Evolutionary conservation across 2,113 vertebrate species (phyloP), one percentile per base, ranked within the genome.

Genomic region (Todiramphus chloris): DNA sequence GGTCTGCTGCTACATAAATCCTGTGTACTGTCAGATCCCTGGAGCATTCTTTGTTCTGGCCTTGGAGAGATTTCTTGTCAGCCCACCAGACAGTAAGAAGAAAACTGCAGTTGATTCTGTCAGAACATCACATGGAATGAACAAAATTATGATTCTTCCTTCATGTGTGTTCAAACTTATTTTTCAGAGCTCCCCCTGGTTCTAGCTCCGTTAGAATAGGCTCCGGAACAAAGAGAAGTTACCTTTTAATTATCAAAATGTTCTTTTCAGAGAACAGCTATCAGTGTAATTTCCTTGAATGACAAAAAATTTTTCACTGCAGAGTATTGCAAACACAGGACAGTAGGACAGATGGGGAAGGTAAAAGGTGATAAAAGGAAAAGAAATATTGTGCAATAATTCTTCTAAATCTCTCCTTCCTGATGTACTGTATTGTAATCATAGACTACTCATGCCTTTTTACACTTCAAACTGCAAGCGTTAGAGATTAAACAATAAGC

Each of bases 11-110:
- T 96, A 94, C 92, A 92, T 94, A 96, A 97, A 96, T 97, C 89
- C 90, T 95, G 60, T 94, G 92, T 84, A 64, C 80, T 93, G 89
- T 85, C 93, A 96, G 87, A 83, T 97, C 93, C 89, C 97, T 77
- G 59, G 90, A 95, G 96, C 81, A 96, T 97, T 94, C 94, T 97
- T 97, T 97, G 91, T 96, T 97, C 93, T 96, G 82, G 95, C 93
- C 96, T 96, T 89, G 80, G 93, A 97, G 85, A 96, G 74, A 87
- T 90, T 95, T 94, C 87, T 95, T 96, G 90, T 97, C 96, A 96
- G 86, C 81, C 80, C 59, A 97, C 87, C 82, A 93, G 93, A 84
- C 59, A 78, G 81, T 50, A 86, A 72, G 87, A 89, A 74, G 91
- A 96, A 92, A 96, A 93, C 75, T 85, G 82, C 83, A 92, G 89